These are phyloP conservation scores for Cariama cristata DNA, from an alignment of 2,113 vertebrate genomes.

Conservation along the genomic window DNA sequence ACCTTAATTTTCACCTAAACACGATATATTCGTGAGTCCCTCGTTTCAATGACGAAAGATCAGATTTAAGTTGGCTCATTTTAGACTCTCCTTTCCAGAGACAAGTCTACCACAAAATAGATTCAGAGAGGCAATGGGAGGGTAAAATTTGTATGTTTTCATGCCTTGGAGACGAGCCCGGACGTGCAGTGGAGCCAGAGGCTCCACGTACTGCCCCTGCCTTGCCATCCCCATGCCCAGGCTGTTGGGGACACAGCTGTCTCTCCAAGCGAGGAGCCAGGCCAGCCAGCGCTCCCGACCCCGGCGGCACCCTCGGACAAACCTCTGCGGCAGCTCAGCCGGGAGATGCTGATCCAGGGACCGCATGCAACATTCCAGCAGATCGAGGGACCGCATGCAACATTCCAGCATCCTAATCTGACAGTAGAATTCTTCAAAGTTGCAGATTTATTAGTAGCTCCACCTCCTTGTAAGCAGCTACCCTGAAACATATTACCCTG, in stretches of 20 bases:
- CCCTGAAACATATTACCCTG: neutral
- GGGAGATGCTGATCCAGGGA: neutral
- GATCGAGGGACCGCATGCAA: neutral
- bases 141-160: neutral
- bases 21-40: neutral
- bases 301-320: neutral
- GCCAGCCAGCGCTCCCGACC: neutral
- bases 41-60: neutral
- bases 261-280: no score
- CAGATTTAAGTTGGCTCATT: neutral
- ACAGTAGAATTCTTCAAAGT: neutral
- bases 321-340: neutral
- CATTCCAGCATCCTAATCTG: neutral
- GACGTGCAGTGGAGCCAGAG: neutral
- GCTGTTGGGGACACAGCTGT: no score
- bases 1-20: neutral
- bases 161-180: neutral
- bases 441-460: neutral
- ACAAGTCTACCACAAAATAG: neutral
- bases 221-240: neutral
- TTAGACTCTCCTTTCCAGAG: neutral
- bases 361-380: neutral
- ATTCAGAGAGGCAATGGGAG: neutral
- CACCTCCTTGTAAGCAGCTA: neutral
- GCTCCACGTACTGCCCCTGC: neutral